Evolutionary conservation across 2,113 vertebrate genomes (phyloP), one percentile per base, ranked within the genome.

Genomic region (Protobothrops mucrosquamatus): DNA sequence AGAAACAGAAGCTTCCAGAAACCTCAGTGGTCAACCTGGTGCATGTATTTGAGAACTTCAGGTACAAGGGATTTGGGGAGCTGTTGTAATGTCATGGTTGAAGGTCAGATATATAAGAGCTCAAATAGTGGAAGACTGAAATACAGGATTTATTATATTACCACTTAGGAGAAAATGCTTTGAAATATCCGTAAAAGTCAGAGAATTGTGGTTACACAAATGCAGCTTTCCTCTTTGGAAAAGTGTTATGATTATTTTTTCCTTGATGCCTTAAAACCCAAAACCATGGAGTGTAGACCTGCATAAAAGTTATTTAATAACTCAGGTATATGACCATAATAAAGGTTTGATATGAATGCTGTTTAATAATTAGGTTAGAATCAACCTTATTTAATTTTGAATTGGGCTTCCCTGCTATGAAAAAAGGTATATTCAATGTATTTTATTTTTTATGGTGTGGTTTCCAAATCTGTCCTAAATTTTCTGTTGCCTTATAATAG

Each of bases 31-130:
- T 92, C 93, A 90, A 85, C 24, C 93, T 97, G 92, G 94, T 96
- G 92, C 94, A 96, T 61, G 91, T 52, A 0, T 97, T 98, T 91
- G 97, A 98, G 59, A 95, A 95, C 15, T 91, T 54, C 59, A 92
- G 97, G 97, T 98, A 97, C 87, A 91, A 87, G 88, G 91, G 85
- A 57, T 1, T 2, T 43, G 6, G 56, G 56, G 56, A 14, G 8
- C 29, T 56, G 52, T 43, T 46, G 10, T 86, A 14, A 64, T 2
- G 0, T 56, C 43, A 51, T 43, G 86, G n/a, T 85, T 94, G 26
- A 81, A 2, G 0, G 0, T 18, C 43, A 0, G 61, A 61, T 43
- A 81, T 15, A 48, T 24, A 86, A 61, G 18, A 74, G 10, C 85
- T 93, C n/a, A 91, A 18, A 88, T 43, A 48, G 20, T 20, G 48